phyloP scores from a whole-genome alignment of 2,888 invertebrate genomes.

The Chrysodeixis includens region DNA sequence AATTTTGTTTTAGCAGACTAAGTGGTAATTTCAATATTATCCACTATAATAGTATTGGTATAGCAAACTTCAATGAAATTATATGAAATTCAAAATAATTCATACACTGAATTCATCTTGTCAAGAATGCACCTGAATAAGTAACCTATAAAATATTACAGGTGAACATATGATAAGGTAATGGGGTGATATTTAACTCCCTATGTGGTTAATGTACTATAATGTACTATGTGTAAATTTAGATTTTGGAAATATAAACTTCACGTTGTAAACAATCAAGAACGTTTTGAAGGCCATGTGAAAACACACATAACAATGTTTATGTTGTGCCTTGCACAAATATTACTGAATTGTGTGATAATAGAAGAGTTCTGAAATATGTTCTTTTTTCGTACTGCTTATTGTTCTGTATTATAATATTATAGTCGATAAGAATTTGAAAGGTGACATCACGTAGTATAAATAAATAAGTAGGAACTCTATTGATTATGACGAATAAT shows the following conservation, averaged over 20 bases:
- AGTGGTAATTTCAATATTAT: too few relatives aligned
- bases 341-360: not conserved
- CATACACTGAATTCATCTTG: too few relatives aligned
- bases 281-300: not conserved
- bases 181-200: not conserved
- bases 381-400: too few relatives aligned
- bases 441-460: not conserved
- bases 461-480: not conserved
- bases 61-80: too few relatives aligned
- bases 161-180: not conserved
- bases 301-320: not conserved
- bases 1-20: too few relatives aligned
- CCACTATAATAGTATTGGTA: too few relatives aligned
- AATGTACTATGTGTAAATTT: too few relatives aligned
- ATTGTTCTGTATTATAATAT: not conserved
- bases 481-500: not conserved
- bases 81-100: too few relatives aligned
- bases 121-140: not conserved
- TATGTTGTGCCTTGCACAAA: not conserved
- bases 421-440: conserved; percentile 12
- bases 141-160: not conserved
- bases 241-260: not conserved
- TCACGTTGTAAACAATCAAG: not conserved
- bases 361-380: too few relatives aligned
- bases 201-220: too few relatives aligned